phyloP scores from a whole-genome alignment of 2,888 invertebrate species.

The Microctonus brassicae region DNA sequence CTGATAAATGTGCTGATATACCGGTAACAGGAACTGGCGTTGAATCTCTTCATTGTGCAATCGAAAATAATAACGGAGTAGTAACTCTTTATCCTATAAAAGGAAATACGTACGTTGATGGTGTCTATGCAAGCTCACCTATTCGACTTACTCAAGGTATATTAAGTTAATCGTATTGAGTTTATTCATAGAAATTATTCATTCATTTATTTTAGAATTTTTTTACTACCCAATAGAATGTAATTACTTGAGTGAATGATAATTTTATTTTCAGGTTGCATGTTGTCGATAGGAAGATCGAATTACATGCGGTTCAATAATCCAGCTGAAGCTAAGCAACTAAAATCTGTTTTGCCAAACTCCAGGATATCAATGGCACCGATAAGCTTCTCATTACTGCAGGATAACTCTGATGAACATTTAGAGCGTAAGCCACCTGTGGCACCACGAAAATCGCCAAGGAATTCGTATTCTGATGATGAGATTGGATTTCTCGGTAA shows the following conservation, averaged over 20 bases:
- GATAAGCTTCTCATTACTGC: slow-evolving; percentile 73
- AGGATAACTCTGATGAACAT: slow-evolving; percentile 48
- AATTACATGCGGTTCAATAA: slow-evolving; percentile 94
- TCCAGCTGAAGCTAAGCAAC: slow-evolving; percentile 88
- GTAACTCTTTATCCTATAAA: slow-evolving; percentile 87
- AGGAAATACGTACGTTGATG: slow-evolving; percentile 82
- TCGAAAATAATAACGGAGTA: slow-evolving; percentile 87
- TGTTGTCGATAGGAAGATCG: slow-evolving; percentile 91
- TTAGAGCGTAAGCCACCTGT: slow-evolving; percentile 76
- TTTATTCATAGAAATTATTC: background rate
- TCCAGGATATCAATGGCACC: slow-evolving; percentile 85
- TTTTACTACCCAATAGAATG: background rate
- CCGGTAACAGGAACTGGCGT: slow-evolving; percentile 89
- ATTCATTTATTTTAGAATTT: background rate
- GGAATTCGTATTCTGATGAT: slow-evolving; percentile 73
- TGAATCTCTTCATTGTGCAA: slow-evolving; percentile 86
- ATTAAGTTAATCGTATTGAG: background rate
- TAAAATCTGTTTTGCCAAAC: slow-evolving; percentile 86
- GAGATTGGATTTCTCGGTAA: slow-evolving; percentile 79
- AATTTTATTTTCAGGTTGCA: slow-evolving; percentile 78
- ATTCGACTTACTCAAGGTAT: slow-evolving; percentile 86
- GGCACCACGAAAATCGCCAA: slow-evolving; percentile 75
- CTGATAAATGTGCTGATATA: slow-evolving; percentile 85
- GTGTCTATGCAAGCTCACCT: slow-evolving; percentile 77
- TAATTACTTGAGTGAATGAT: background rate